These are phyloP conservation scores for Lagopus leucura DNA, from an alignment of 2,113 vertebrate genomes.

Conservation along the genomic window DNA sequence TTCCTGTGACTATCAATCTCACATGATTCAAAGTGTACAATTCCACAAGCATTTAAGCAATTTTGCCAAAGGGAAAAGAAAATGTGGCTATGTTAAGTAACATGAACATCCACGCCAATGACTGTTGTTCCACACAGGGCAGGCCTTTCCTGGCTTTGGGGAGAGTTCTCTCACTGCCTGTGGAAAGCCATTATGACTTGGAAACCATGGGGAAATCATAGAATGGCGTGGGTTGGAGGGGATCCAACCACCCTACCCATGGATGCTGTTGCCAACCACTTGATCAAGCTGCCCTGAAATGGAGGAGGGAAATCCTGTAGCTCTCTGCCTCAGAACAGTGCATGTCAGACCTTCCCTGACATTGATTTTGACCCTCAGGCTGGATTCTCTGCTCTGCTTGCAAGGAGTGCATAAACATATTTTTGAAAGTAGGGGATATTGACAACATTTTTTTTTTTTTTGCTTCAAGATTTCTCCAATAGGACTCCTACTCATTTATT, in stretches of 20 bases:
- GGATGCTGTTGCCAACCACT: too few species aligned
- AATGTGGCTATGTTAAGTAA: not conserved
- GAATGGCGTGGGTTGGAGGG: too few species aligned
- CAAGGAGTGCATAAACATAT: not conserved
- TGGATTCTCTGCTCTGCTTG: not conserved
- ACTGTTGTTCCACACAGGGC: not conserved
- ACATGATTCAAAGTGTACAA: not conserved
- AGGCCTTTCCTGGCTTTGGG: not conserved
- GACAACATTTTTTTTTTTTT: not conserved
- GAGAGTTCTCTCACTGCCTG: not conserved
- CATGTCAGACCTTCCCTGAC: not conserved
- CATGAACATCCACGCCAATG: not conserved
- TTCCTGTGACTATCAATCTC: not conserved
- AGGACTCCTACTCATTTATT: not conserved
- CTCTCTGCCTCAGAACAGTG: not conserved
- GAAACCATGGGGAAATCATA: not conserved
- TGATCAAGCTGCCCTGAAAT: too few species aligned
- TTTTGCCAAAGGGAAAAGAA: constrained; percentile 29
- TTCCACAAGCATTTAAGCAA: not conserved
- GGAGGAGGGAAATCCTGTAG: not conserved
- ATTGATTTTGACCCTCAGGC: not conserved
- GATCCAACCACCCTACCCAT: too few species aligned
- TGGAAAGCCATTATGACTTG: not conserved
- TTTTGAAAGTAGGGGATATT: not conserved
- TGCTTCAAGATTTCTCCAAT: not conserved